A percentile compares a stretch with the other conserved stretches of the same genome.
phyloP scores from a whole-genome alignment of 2,888 invertebrate species.

The Macrophya alboannulata region DNA sequence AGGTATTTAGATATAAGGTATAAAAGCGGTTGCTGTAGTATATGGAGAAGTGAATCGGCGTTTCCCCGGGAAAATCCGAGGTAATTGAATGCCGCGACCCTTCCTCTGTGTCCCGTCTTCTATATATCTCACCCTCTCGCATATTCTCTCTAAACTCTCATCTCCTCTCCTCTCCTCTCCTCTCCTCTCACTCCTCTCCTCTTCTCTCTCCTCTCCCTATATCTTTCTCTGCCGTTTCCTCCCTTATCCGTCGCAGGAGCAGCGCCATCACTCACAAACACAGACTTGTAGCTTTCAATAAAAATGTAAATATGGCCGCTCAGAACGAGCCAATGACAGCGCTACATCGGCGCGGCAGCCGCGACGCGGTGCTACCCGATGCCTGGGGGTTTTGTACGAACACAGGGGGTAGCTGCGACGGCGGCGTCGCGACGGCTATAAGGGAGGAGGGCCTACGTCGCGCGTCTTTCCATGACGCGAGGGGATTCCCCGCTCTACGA shows the following conservation, averaged over 20 bases:
- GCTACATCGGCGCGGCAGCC: slow-evolving; percentile 72
- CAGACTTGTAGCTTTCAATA: slow-evolving; percentile 79
- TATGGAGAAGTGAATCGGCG: slow-evolving; percentile 73
- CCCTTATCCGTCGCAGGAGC: slow-evolving; percentile 61
- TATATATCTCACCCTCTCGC: slow-evolving; percentile 17
- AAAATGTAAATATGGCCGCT: slow-evolving; percentile 81
- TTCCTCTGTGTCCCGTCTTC: slow-evolving; percentile 60
- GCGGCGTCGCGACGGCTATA: slow-evolving; percentile 63
- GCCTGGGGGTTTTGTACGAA: slow-evolving; percentile 57
- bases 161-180: slow-evolving; percentile 11
- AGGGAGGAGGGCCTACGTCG: slow-evolving; percentile 57
- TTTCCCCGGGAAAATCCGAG: slow-evolving; percentile 77
- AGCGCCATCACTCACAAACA: slow-evolving; percentile 74
- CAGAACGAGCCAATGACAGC: slow-evolving; percentile 79
- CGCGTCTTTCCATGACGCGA: slow-evolving; percentile 54
- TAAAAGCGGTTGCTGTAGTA: slow-evolving; percentile 55
- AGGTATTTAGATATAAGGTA: neutral
- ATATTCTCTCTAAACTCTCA: slow-evolving; percentile 29
- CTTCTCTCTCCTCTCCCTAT: slow-evolving; percentile 57
- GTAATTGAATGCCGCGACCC: slow-evolving; percentile 77
- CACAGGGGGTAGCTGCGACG: slow-evolving; percentile 37
- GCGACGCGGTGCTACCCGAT: slow-evolving; percentile 65
- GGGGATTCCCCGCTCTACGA: slow-evolving; percentile 57
- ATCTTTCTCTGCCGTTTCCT: slow-evolving; percentile 61
- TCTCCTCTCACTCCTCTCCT: slow-evolving; percentile 52